phyloP scores from a whole-genome alignment of 2,113 vertebrate species.

The Sylvietta virens region DNA sequence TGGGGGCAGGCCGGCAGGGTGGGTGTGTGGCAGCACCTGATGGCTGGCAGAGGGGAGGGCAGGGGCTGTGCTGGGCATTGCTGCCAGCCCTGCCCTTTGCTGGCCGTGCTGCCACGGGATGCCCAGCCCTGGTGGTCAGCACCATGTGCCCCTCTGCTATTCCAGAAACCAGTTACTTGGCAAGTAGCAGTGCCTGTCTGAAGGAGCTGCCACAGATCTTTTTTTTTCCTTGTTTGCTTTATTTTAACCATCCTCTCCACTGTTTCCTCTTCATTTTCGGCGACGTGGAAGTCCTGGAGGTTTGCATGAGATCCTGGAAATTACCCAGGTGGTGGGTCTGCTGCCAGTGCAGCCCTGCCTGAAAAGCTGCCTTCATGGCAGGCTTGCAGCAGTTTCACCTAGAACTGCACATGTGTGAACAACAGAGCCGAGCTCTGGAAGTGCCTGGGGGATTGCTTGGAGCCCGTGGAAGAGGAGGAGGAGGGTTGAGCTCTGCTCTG shows the following conservation, averaged over 20 bases:
- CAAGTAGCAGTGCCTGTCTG: not conserved
- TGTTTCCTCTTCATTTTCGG: not conserved
- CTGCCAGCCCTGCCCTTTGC: not conserved
- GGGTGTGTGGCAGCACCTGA: fast-evolving
- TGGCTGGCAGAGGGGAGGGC: not conserved
- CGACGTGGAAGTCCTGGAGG: not conserved
- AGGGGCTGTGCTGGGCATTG: fast-evolving
- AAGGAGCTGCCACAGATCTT: not conserved
- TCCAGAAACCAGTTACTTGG: not conserved
- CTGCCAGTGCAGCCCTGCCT: not conserved
- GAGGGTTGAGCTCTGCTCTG: not conserved
- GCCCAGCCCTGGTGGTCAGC: fast-evolving
- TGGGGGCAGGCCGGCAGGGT: fast-evolving
- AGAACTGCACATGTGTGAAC: conserved; percentile 32
- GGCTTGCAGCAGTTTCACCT: not conserved
- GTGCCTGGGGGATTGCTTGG: not conserved
- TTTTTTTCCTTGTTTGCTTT: not conserved
- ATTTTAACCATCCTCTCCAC: not conserved
- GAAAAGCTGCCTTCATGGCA: not conserved
- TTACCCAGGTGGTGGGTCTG: not conserved
- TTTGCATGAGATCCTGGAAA: conserved; percentile 8
- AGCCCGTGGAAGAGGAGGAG: not conserved
- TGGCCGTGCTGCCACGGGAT: fast-evolving
- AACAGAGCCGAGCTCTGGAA: not conserved
- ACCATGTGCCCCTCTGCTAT: not conserved